Conservation (phyloP, 2,888 invertebrate genomes). For the Resseliella maxima region DNA sequence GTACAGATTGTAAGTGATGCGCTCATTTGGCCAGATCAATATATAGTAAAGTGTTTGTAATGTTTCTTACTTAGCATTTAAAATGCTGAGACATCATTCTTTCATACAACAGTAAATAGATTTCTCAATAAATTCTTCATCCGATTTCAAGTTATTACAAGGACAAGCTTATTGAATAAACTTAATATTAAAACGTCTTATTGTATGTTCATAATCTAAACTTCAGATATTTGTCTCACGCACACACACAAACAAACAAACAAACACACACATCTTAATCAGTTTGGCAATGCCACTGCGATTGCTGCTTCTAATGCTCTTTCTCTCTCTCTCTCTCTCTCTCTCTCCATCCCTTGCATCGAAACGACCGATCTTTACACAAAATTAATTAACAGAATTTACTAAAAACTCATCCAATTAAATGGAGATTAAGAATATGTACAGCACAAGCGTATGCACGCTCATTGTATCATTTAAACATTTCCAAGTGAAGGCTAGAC, state of each 20-base stretch:
- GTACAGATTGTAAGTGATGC: not conserved
- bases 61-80: slow-evolving; percentile 26
- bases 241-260: no score
- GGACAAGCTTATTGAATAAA: slow-evolving; percentile 25
- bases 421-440: slow-evolving; percentile 57
- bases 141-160: not conserved
- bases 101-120: not conserved
- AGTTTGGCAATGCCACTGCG: not conserved
- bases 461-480: slow-evolving; percentile 2
- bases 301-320: not conserved
- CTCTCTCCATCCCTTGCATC: not conserved
- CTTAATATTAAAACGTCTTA: not conserved
- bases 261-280: slow-evolving; percentile 27
- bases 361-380: slow-evolving; percentile 25
- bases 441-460: slow-evolving; percentile 26
- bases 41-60: slow-evolving; percentile 30
- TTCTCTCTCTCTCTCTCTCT: not conserved
- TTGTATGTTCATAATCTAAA: not conserved
- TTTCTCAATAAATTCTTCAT: not conserved
- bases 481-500: slow-evolving; percentile 11
- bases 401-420: slow-evolving; percentile 57
- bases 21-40: slow-evolving; percentile 7
- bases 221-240: slow-evolving; percentile 26
- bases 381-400: slow-evolving; percentile 57
- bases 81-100: slow-evolving; percentile 41